Conservation (phyloP, 2,888 invertebrate species). For the Zeuzera pyrina region DNA sequence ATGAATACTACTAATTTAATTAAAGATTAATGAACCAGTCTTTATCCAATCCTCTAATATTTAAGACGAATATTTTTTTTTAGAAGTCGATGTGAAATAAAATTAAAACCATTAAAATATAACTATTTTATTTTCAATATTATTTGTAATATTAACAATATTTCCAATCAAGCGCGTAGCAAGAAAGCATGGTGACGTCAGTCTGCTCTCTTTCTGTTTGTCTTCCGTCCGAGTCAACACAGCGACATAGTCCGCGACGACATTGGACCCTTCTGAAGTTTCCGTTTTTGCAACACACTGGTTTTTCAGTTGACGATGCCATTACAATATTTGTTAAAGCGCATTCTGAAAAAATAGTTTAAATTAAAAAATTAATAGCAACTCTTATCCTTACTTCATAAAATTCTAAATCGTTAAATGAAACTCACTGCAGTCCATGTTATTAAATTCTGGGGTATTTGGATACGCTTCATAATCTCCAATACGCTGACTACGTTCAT, state of each 20-base stretch:
- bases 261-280: slow-evolving; percentile 76
- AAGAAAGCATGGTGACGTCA: slow-evolving; percentile 33
- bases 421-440: slow-evolving; percentile 77
- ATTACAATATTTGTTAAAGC: slow-evolving; percentile 67
- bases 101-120: too few relatives aligned
- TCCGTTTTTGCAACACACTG: slow-evolving; percentile 76
- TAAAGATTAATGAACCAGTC: too few relatives aligned
- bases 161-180: slow-evolving; percentile 38
- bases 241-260: slow-evolving; percentile 73
- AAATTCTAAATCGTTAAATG: background rate
- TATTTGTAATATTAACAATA: slow-evolving; percentile 46
- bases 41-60: too few relatives aligned
- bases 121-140: too few relatives aligned
- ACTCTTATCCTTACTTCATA: background rate
- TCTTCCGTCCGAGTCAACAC: slow-evolving; percentile 75
- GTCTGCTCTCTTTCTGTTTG: slow-evolving; percentile 53
- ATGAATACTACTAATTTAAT: too few relatives aligned
- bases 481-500: slow-evolving; percentile 69
- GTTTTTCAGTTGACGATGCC: slow-evolving; percentile 49
- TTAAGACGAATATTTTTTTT: too few relatives aligned
- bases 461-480: slow-evolving; percentile 56
- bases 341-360: slow-evolving; percentile 71
- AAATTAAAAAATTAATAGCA: background rate
- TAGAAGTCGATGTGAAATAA: too few relatives aligned
- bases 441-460: slow-evolving; percentile 38